Evolutionary conservation across 92 coral and sea anemone species (phyloP).

Genomic region (Heteractis magnifica): DNA sequence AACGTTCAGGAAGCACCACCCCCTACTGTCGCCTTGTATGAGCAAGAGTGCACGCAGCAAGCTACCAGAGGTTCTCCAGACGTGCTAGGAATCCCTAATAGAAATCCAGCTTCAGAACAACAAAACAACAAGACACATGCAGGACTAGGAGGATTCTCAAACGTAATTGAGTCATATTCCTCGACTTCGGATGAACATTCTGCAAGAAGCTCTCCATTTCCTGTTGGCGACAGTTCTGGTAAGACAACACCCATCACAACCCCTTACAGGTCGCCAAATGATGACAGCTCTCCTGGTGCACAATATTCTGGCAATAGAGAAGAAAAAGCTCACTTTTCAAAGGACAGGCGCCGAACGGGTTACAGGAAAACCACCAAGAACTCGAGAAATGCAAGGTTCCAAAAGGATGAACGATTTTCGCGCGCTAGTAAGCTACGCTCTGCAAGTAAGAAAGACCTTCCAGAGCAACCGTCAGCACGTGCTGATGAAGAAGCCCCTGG

Average conservation of each 20-base stretch:
- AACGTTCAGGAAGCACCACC: not conserved
- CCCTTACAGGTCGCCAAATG: not conserved
- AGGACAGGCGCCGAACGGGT: not conserved
- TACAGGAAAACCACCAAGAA: not conserved
- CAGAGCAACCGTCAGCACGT: not conserved
- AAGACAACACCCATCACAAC: not conserved
- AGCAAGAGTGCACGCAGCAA: not conserved
- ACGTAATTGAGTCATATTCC: slow-evolving; percentile 6
- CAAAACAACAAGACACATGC: not conserved
- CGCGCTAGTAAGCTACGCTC: not conserved
- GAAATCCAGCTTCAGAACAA: not conserved
- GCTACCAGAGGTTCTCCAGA: slow-evolving; percentile 28
- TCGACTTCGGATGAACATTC: slow-evolving; percentile 20
- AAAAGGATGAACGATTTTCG: not conserved
- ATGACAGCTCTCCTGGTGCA: not conserved
- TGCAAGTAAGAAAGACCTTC: not conserved
- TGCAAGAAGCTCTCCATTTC: slow-evolving; percentile 6
- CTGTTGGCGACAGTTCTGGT: not conserved
- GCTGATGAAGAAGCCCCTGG: not conserved
- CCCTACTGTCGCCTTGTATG: not conserved
- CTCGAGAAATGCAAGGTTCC: not conserved
- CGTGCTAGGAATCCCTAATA: slow-evolving; percentile 29
- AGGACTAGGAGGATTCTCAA: not conserved
- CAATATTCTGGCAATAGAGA: not conserved
- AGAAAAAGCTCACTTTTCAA: not conserved